Base-by-base conservation (phyloP, 2,888 invertebrate species). In the Colletes collaris region DNA sequence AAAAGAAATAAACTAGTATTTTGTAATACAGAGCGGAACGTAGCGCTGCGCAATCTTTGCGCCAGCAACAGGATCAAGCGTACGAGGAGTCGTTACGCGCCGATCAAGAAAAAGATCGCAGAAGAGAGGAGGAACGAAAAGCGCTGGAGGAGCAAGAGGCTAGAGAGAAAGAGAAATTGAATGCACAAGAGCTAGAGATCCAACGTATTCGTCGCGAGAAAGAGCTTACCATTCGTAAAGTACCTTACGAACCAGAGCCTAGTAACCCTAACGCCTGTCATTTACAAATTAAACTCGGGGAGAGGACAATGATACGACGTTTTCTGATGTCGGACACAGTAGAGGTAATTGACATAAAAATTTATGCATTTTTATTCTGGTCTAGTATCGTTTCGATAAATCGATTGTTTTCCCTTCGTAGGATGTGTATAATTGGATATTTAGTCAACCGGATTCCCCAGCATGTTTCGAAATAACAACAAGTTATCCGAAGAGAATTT, bases 371-470 rank as follows among this genome's bases (percentile, higher is more conserved):
- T 35, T n/a, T 40, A 7, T 53, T 10, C 27, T 46, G 10, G 10
- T 46, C 40, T 40, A 4, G 7, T 10, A 46, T 10, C 10, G 10
- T 27, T 0, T 44, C 13, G 13, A 16, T 27, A 3, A 63, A 50
- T 44, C 11, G 19, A 27, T 35, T 67, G 16, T 56, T 19, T 27
- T 2, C 27, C 3, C 83, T 85, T 80, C 94, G 95, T 94, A 99
- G 98, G 97, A 97, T 92, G 95, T 99, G 81, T 98, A 98, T 93
- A 97, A 98, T 93, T 99, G 97, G 94, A 97, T 99, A 84, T 98
- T 99, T 94, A 98, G 98, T 91, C 98, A 99, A 93, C 97, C 98
- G 4, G 96, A 96, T 88, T 96, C 99, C 13, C 99, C 99, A 1
- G 95, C 98, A 92, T 96, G 96, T 91, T 99, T 99, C 92, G 98